phyloP scores from a whole-genome alignment of 2,113 vertebrate genomes.

The Vireo altiloquus region DNA sequence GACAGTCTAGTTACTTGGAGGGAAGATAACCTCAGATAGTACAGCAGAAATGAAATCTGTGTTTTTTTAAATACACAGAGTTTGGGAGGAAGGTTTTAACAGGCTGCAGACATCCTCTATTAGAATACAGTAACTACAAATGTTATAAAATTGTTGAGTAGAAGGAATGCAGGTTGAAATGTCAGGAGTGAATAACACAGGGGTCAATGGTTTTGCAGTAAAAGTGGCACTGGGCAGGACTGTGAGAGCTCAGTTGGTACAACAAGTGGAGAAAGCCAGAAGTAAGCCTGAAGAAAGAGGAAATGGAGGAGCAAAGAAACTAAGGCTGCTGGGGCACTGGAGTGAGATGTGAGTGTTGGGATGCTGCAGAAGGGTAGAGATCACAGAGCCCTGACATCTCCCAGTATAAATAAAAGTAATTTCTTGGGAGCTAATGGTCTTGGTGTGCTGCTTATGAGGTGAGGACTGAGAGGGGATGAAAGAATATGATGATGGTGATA shows the following conservation, averaged over 20 bases:
- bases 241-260: background rate
- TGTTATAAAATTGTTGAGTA: background rate
- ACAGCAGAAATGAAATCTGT: background rate
- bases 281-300: background rate
- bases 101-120: background rate
- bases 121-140: background rate
- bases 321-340: background rate
- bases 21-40: background rate
- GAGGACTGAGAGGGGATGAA: background rate
- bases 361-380: background rate
- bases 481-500: background rate
- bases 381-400: background rate
- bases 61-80: background rate
- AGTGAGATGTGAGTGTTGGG: background rate
- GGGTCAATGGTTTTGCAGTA: background rate
- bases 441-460: background rate
- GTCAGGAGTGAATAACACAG: background rate
- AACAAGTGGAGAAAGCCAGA: background rate
- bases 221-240: background rate
- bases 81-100: background rate
- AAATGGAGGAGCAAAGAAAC: background rate
- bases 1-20: accelerated
- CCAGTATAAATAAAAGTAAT: background rate
- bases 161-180: background rate
- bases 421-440: background rate